phyloP scores from a whole-genome alignment of 2,113 vertebrate species.

The Paratilapia polleni region DNA sequence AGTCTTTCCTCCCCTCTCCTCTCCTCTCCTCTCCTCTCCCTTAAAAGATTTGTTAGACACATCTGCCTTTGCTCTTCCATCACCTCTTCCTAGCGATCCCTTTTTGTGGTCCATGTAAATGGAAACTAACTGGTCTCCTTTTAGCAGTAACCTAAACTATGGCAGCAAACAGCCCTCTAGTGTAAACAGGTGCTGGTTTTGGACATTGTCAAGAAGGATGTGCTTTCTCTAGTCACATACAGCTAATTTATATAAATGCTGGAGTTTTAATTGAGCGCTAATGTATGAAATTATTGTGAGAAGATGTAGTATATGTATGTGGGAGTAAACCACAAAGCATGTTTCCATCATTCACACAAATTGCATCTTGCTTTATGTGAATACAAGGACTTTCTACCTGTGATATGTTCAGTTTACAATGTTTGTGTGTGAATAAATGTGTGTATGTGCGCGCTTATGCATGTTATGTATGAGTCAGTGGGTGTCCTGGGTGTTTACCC shows the following conservation, averaged over 20 bases:
- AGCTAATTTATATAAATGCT: neutral
- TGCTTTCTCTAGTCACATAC: conserved; percentile 26
- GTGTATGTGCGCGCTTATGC: conserved; percentile 1
- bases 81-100: neutral
- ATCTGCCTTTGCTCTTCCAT: conserved; percentile 17
- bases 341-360: conserved; percentile 3
- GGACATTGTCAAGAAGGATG: neutral
- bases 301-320: conserved; percentile 6
- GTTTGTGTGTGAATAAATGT: conserved; percentile 11
- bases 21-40: neutral
- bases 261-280: neutral
- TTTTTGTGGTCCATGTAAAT: conserved; percentile 4
- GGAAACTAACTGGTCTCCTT: conserved; percentile 33
- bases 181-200: conserved; percentile 59
- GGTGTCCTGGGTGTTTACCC: conserved; percentile 72
- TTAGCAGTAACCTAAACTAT: conserved; percentile 37
- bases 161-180: conserved; percentile 35
- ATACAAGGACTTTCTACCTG: neutral
- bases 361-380: neutral
- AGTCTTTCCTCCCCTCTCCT: neutral
- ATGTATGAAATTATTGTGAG: neutral
- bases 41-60: neutral
- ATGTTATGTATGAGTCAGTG: conserved; percentile 52
- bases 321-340: conserved; percentile 9
- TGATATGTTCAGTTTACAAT: neutral